phyloP scores from a whole-genome alignment of 2,113 vertebrate species.

The Pomatorhinus ruficollis region DNA sequence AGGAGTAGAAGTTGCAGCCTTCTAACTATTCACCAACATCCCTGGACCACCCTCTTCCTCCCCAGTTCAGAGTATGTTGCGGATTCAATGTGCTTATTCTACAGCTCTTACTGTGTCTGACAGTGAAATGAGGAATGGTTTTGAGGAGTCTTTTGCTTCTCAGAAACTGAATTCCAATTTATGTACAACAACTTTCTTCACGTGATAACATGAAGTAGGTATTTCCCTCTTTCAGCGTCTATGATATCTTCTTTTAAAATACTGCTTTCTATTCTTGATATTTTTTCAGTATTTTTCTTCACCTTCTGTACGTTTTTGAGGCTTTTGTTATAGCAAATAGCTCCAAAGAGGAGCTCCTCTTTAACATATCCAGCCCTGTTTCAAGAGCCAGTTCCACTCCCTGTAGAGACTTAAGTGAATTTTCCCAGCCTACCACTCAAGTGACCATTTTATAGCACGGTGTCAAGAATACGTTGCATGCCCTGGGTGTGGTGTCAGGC shows the following conservation, averaged over 20 bases:
- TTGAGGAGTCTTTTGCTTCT: background rate
- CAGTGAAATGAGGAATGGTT: background rate
- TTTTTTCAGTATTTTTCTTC: background rate
- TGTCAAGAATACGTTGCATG: background rate
- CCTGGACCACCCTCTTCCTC: background rate
- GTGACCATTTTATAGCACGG: background rate
- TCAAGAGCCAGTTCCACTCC: background rate
- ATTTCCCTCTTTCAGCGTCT: background rate
- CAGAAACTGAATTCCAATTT: background rate
- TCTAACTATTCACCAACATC: background rate
- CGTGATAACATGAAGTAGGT: background rate
- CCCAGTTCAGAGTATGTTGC: background rate
- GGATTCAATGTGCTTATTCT: background rate
- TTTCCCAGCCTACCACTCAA: background rate
- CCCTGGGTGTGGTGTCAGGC: background rate
- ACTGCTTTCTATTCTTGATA: background rate
- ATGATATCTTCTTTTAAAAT: background rate
- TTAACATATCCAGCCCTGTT: background rate
- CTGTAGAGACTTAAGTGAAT: rapidly evolving
- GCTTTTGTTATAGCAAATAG: background rate
- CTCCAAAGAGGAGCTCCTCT: background rate
- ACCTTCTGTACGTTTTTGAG: background rate
- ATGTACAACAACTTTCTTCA: background rate
- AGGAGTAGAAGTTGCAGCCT: background rate
- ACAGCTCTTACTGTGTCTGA: background rate